Evolutionary conservation across 2,113 vertebrate genomes (phyloP).

Genomic region (Onychostruthus taczanowskii): DNA sequence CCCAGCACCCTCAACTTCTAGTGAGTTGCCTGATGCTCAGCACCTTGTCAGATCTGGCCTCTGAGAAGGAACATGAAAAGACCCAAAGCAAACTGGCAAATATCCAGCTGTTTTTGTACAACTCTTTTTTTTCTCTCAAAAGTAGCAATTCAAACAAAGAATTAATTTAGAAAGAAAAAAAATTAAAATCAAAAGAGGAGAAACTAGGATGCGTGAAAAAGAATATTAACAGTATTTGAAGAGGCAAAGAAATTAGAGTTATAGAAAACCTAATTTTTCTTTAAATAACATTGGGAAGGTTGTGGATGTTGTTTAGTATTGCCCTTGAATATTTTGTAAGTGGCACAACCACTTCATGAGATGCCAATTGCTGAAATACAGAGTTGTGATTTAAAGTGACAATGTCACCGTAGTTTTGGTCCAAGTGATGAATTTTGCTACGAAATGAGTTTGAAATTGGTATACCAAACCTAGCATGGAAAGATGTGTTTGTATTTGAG

Average conservation of each 20-base stretch:
- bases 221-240: constrained; percentile 34
- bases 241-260: constrained; percentile 6
- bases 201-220: not conserved
- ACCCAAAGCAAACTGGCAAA: constrained; percentile 22
- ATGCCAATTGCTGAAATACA: constrained; percentile 38
- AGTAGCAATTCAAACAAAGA: constrained; percentile 56
- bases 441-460: not conserved
- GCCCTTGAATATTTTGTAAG: constrained; percentile 42
- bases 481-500: not conserved
- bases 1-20: not conserved
- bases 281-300: constrained; percentile 12
- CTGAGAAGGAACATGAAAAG: not conserved
- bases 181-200: constrained; percentile 28
- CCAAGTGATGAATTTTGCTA: constrained; percentile 27
- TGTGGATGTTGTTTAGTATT: constrained; percentile 31
- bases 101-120: not conserved
- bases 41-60: constrained; percentile 10
- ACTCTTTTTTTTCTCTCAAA: not conserved
- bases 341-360: constrained; percentile 10
- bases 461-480: not conserved
- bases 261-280: constrained; percentile 5
- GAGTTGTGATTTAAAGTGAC: constrained; percentile 55
- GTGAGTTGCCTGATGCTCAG: constrained; percentile 19
- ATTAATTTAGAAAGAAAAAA: constrained; percentile 44
- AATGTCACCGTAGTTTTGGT: constrained; percentile 44